phyloP scores from a whole-genome alignment of 2,113 vertebrate genomes.

The Centrocercus urophasianus region DNA sequence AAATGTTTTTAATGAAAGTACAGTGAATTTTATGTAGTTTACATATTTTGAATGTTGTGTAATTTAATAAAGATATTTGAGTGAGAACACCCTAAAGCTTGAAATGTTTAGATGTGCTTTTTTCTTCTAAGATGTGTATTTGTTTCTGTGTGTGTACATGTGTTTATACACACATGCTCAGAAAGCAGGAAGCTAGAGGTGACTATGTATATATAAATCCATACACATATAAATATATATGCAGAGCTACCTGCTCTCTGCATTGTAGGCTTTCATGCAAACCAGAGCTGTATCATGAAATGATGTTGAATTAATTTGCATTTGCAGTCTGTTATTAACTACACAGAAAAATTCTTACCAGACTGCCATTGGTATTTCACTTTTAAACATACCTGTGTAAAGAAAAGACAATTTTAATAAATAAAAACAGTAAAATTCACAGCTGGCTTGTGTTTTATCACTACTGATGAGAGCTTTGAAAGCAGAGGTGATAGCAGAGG shows the following conservation, averaged over 20 bases:
- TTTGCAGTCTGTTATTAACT: not conserved
- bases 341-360: not conserved
- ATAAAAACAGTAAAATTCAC: constrained; percentile 25
- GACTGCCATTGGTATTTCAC: not conserved
- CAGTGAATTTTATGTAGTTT: constrained; percentile 1
- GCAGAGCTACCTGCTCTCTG: not conserved
- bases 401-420: constrained; percentile 27
- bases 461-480: constrained; percentile 1
- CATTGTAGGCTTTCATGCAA: not conserved
- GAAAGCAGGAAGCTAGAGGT: not conserved
- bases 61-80: not conserved
- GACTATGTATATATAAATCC: not conserved
- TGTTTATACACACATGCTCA: not conserved
- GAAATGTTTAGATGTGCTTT: not conserved
- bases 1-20: constrained; percentile 7
- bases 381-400: not conserved
- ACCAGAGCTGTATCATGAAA: not conserved
- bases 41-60: not conserved
- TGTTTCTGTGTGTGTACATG: not conserved
- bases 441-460: not conserved
- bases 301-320: not conserved
- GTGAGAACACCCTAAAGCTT: not conserved
- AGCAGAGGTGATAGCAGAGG: not conserved
- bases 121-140: not conserved
- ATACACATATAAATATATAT: not conserved